Percentiles rank a stretch among this genome's conserved stretches.
Conservation (phyloP, 1,140 invertebrate species). For the Eumeta japonica region DNA sequence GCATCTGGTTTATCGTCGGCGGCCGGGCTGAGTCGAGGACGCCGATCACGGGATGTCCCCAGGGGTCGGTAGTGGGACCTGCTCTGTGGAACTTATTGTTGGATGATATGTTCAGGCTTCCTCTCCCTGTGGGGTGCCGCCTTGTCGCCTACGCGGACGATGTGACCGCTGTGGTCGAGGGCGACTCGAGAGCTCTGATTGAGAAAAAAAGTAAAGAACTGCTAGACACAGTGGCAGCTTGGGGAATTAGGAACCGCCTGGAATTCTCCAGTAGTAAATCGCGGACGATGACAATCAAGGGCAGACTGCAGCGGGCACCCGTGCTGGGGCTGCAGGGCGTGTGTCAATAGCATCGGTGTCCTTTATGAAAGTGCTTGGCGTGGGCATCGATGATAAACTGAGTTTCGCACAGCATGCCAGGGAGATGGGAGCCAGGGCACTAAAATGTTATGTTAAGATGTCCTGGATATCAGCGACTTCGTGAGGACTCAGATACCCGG, state of each 20-base stretch:
- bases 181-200: conserved; percentile 15
- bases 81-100: too few relatives aligned
- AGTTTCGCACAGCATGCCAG: conserved; percentile 6
- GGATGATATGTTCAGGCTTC: conserved; percentile 21
- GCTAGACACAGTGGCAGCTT: conserved; percentile 8
- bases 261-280: conserved; percentile 14
- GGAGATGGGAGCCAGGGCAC: conserved; percentile 5
- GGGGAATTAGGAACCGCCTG: conserved; percentile 17
- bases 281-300: conserved; percentile 13
- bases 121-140: conserved; percentile 9
- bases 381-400: conserved; percentile 3
- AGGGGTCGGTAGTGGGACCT: conserved; percentile 48
- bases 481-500: conserved; percentile 14
- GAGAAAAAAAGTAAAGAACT: conserved; percentile 12
- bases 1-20: conserved; percentile 13
- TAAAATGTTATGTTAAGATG: conserved; percentile 7
- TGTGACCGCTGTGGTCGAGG: too few relatives aligned
- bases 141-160: conserved; percentile 36
- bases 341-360: conserved; percentile 5
- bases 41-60: conserved; percentile 40
- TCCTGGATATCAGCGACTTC: conserved; percentile 11
- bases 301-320: conserved; percentile 15
- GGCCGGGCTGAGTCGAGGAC: conserved; percentile 8
- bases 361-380: conserved; percentile 4
- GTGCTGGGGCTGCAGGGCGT: conserved; percentile 7